These are phyloP conservation scores for Ephestia elutella DNA, from an alignment of 1,140 invertebrate genomes.

Conservation along the genomic window DNA sequence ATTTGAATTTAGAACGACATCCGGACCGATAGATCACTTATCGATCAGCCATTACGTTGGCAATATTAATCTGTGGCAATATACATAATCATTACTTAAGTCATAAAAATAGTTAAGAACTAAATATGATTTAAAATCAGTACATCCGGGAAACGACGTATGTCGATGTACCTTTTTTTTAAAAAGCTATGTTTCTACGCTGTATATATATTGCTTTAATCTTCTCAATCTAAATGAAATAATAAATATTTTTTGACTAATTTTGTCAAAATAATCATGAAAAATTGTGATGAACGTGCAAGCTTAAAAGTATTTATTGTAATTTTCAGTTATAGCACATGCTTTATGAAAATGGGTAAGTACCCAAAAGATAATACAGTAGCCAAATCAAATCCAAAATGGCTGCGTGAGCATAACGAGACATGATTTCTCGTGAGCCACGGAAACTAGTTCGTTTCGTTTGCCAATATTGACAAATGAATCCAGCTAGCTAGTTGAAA, in stretches of 20 bases:
- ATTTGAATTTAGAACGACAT: background rate
- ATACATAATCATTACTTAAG: background rate
- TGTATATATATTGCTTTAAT: too few relatives aligned
- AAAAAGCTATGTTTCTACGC: too few relatives aligned
- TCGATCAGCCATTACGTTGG: background rate
- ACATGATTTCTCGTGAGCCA: background rate
- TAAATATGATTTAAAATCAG: background rate
- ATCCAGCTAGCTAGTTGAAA: constrained; percentile 9
- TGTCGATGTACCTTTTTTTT: background rate
- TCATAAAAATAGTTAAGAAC: background rate
- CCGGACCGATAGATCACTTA: background rate
- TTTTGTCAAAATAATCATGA: too few relatives aligned
- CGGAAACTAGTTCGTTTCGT: too few relatives aligned
- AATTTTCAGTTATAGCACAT: too few relatives aligned
- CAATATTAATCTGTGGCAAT: background rate
- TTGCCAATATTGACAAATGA: constrained; percentile 15
- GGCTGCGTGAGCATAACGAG: background rate
- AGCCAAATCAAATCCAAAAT: background rate
- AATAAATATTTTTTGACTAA: too few relatives aligned
- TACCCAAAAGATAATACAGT: too few relatives aligned
- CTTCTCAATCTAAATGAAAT: too few relatives aligned
- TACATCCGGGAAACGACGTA: background rate
- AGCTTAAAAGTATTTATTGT: too few relatives aligned
- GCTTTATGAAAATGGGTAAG: background rate
- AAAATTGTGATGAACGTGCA: too few relatives aligned